A percentile compares a stretch with the other conserved stretches of the same genome.
Evolutionary conservation across 2,113 vertebrate genomes (phyloP).

Genomic region (Percopsis transmontana): DNA sequence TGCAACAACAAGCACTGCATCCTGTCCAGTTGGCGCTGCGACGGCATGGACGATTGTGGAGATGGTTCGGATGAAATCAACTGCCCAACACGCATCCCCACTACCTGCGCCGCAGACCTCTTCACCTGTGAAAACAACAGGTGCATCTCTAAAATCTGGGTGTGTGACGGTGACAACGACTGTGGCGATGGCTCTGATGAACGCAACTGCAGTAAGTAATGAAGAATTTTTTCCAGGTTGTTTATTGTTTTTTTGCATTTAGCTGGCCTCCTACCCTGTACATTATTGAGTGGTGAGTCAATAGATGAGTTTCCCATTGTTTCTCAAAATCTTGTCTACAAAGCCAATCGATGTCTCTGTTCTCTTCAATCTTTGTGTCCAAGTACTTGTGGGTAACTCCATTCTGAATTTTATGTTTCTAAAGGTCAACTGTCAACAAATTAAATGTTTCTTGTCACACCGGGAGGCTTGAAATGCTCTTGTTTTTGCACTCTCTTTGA

Average conservation of each 20-base stretch:
- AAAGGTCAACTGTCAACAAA: background rate
- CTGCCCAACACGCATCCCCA: constrained; percentile 65
- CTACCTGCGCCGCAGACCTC: constrained; percentile 44
- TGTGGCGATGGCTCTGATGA: constrained; percentile 73
- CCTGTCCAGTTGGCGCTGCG: constrained; percentile 64
- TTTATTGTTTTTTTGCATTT: background rate
- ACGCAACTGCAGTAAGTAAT: constrained; percentile 71
- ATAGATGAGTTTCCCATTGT: background rate
- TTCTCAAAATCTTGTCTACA: too few species aligned
- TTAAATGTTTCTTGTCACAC: background rate
- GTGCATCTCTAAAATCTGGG: constrained; percentile 60
- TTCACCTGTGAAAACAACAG: constrained; percentile 67
- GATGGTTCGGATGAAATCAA: constrained; percentile 72
- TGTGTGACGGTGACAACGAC: constrained; percentile 70
- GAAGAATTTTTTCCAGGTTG: background rate
- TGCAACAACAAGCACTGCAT: constrained; percentile 74
- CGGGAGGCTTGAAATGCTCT: too few species aligned
- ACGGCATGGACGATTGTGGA: constrained; percentile 72
- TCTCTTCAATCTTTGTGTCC: too few species aligned
- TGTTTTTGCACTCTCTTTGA: background rate
- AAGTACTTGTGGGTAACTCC: too few species aligned
- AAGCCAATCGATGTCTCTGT: too few species aligned
- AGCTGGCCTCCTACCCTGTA: background rate
- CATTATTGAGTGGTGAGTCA: background rate
- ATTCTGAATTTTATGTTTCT: background rate